Percentiles rank a stretch among this genome's conserved stretches.
Conservation (phyloP, 2,113 vertebrate species). For the Dipodomys stephensi region DNA sequence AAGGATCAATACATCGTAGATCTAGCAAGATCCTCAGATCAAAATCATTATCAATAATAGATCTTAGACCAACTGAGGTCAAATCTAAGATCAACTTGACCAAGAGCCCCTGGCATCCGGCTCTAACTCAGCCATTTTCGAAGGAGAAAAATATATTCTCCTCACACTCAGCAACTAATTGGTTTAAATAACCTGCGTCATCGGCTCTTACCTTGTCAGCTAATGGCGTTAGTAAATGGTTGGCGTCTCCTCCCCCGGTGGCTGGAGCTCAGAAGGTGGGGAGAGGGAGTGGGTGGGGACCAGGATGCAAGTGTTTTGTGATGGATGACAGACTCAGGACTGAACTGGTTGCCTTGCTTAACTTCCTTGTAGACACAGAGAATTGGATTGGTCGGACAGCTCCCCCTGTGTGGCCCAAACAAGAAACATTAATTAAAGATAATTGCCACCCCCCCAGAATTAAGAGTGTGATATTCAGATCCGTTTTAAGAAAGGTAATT, state of each 20-base stretch:
- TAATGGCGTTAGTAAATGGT: conserved; percentile 60
- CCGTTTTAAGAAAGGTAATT: conserved; percentile 89
- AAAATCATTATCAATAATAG: too few species aligned
- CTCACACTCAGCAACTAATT: conserved; percentile 47
- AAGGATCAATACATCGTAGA: too few species aligned
- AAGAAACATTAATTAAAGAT: conserved; percentile 88
- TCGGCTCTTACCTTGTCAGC: conserved; percentile 29
- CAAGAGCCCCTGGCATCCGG: too few species aligned
- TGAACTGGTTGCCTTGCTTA: conserved; percentile 30
- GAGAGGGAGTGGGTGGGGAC: not conserved
- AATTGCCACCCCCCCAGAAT: conserved; percentile 86
- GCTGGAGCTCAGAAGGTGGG: not conserved
- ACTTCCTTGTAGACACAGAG: conserved; percentile 53
- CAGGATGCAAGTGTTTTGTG: not conserved
- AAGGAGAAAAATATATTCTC: not conserved
- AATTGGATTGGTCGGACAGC: not conserved
- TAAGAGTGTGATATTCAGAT: conserved; percentile 86
- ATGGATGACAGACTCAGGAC: not conserved
- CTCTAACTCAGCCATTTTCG: not conserved
- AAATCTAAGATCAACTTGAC: not conserved
- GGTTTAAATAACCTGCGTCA: conserved; percentile 25
- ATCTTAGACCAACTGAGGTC: too few species aligned
- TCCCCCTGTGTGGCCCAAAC: conserved; percentile 78
- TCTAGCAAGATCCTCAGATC: too few species aligned
- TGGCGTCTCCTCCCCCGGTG: not conserved